phyloP scores from a whole-genome alignment of 2,113 vertebrate species.

The Raja brachyura region DNA sequence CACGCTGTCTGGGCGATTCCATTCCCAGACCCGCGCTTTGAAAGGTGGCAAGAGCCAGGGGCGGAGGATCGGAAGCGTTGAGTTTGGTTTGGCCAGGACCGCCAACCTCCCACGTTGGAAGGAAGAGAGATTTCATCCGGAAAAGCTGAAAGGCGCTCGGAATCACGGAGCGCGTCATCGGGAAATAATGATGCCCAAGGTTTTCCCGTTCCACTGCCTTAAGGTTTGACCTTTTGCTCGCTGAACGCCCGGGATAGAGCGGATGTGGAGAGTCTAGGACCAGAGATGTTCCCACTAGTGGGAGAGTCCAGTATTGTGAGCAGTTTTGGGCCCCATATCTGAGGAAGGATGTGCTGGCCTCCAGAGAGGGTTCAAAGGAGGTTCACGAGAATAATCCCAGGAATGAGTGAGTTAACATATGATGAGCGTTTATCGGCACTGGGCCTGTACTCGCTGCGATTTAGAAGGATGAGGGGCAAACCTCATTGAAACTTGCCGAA shows the following conservation, averaged over 20 bases:
- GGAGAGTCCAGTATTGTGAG: no score
- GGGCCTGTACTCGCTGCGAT: no score
- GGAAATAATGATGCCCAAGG: slow-evolving; percentile 11
- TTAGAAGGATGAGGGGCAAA: no score
- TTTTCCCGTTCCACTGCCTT: slow-evolving; percentile 32
- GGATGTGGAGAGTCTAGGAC: no score
- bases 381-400: no score
- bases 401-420: no score
- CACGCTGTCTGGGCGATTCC: slow-evolving; percentile 17
- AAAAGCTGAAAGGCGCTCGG: slow-evolving; percentile 18
- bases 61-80: slow-evolving; percentile 26
- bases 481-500: no score
- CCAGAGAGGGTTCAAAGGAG: no score
- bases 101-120: neutral
- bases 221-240: neutral
- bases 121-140: slow-evolving; percentile 27
- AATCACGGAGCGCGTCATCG: neutral
- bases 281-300: no score
- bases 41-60: slow-evolving; percentile 1
- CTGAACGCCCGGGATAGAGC: neutral
- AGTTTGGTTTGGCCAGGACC: neutral
- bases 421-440: no score
- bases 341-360: no score
- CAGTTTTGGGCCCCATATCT: no score
- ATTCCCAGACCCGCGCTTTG: slow-evolving; percentile 17